A percentile compares a stretch with the other conserved stretches of the same genome.
Evolutionary conservation across 2,797 vertebrate genomes (phyloP).

Genomic region (Mallotus villosus): DNA sequence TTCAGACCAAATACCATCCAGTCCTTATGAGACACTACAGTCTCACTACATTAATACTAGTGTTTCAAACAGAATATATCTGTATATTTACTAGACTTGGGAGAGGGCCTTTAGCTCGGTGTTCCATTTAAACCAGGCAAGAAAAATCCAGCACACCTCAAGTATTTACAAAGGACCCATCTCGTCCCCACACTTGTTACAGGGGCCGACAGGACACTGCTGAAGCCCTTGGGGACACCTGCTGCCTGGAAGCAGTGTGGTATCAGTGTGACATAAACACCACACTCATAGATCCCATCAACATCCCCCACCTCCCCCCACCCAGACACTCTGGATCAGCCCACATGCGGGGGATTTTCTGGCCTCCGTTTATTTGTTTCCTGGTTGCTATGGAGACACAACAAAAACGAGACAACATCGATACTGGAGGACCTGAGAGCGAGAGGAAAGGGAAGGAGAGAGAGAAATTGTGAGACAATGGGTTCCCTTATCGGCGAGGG

Average conservation of each 20-base stretch:
- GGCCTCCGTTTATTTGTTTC: slow-evolving; percentile 50
- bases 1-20: no score
- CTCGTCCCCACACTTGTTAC: no score
- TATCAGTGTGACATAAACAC: not conserved
- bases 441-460: not conserved
- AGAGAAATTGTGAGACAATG: slow-evolving; percentile 33
- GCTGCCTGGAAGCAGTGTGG: not conserved
- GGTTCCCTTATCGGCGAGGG: slow-evolving; percentile 19
- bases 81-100: no score
- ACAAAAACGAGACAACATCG: slow-evolving; percentile 47
- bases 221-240: not conserved
- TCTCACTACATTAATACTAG: no score
- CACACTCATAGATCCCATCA: not conserved
- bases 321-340: not conserved
- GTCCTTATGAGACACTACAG: no score
- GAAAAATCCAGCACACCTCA: not conserved
- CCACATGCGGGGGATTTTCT: slow-evolving; percentile 13
- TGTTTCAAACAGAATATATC: no score
- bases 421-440: slow-evolving; percentile 14
- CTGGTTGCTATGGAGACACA: slow-evolving; percentile 52
- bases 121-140: not conserved
- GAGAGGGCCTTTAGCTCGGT: not conserved
- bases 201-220: not conserved
- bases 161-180: not conserved
- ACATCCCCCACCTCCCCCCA: not conserved